phyloP scores from a whole-genome alignment of 2,797 vertebrate species.

The Sebastiscus tertius region DNA sequence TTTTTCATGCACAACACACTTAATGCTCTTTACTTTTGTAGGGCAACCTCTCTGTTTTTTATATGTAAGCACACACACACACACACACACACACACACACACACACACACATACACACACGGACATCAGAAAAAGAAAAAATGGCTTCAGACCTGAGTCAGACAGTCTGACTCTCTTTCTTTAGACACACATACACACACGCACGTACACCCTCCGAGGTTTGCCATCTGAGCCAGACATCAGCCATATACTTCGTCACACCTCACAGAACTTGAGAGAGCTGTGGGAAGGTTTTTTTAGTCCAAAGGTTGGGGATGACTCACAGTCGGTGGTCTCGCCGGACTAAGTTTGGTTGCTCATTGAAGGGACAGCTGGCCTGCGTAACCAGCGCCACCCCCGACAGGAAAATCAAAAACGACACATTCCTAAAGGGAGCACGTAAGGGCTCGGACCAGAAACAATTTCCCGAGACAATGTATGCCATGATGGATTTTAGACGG shows the following conservation, averaged over 20 bases:
- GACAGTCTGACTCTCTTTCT: neutral
- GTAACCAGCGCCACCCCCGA: conserved; percentile 1
- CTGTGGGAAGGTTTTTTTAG: conserved; percentile 42
- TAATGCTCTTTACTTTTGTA: neutral
- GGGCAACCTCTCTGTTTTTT: neutral
- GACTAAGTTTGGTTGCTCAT: conserved; percentile 34
- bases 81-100: neutral
- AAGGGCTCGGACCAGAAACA: neutral
- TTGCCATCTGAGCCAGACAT: conserved; percentile 66
- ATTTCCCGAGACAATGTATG: conserved; percentile 4
- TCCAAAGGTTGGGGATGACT: conserved; percentile 65
- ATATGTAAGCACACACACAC: neutral
- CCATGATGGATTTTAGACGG: conserved; percentile 12
- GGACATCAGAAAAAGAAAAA: neutral
- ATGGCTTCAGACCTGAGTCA: conserved; percentile 14
- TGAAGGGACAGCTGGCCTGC: conserved; percentile 47
- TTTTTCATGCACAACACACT: neutral
- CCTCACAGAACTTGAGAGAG: conserved; percentile 54
- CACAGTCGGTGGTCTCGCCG: conserved; percentile 47
- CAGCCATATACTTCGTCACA: conserved; percentile 58
- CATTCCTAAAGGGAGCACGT: conserved; percentile 5
- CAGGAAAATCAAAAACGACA: conserved; percentile 31
- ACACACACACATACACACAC: neutral
- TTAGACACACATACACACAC: neutral
- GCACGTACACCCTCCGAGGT: neutral